These are phyloP conservation scores for Pterobdella sp. DNA, from an alignment of 2,888 invertebrate genomes.

Conservation along the genomic window DNA sequence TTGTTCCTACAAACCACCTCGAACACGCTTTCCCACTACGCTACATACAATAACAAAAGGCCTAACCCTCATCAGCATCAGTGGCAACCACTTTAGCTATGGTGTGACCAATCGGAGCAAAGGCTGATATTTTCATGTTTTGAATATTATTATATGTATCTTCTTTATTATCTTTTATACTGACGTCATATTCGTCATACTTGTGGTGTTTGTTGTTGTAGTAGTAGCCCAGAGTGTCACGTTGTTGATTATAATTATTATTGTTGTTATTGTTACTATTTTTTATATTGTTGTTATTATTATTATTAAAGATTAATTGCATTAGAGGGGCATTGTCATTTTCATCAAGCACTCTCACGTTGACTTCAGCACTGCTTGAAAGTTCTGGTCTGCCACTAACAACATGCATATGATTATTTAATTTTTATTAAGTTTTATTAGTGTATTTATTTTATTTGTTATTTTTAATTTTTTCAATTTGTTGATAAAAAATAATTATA, in stretches of 20 bases:
- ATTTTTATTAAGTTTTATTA: not conserved
- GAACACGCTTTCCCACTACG: too few relatives aligned
- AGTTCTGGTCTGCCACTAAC: slow-evolving; percentile 2
- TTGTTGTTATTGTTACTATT: not conserved
- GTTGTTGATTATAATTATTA: not conserved
- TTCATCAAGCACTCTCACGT: slow-evolving; percentile 20
- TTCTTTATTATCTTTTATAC: not conserved
- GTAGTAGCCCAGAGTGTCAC: not conserved
- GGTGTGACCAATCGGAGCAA: slow-evolving; percentile 17
- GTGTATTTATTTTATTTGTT: not conserved
- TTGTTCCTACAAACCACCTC: too few relatives aligned
- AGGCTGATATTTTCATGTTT: not conserved
- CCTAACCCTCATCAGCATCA: slow-evolving; percentile 22
- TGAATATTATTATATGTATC: not conserved
- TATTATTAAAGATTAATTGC: not conserved
- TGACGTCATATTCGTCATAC: not conserved
- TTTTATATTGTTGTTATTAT: not conserved
- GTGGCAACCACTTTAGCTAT: slow-evolving; percentile 22
- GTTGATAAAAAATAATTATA: not conserved
- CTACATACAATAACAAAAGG: not conserved
- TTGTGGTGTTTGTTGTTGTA: slow-evolving; percentile 9
- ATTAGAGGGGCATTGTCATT: slow-evolving; percentile 29
- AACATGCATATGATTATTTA: not conserved
- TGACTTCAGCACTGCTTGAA: slow-evolving; percentile 20
- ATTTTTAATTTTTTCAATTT: not conserved